These are phyloP conservation scores for Thrips palmi DNA, from an alignment of 1,140 invertebrate species.

Conservation along the genomic window DNA sequence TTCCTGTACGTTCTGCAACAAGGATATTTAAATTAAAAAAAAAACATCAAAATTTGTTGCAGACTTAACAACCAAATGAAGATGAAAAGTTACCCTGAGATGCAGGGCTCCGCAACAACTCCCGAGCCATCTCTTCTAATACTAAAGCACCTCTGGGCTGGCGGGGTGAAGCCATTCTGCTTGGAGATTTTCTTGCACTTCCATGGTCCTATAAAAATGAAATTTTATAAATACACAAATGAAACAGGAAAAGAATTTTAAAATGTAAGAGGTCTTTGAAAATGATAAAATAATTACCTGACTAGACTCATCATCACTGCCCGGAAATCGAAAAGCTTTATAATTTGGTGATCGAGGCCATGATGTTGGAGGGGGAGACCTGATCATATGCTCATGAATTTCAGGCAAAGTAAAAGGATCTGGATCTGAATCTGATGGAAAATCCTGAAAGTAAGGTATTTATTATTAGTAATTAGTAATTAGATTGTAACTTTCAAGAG, in stretches of 20 bases:
- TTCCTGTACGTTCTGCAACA: conserved; percentile 12
- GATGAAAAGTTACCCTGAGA: too few relatives aligned
- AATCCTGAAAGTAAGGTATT: conserved; percentile 32
- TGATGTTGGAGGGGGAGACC: conserved; percentile 56
- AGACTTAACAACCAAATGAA: not conserved
- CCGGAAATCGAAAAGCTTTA: conserved; percentile 22
- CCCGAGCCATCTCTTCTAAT: too few relatives aligned
- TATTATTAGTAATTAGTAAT: conserved; percentile 14
- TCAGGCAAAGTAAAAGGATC: conserved; percentile 55
- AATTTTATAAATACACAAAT: not conserved
- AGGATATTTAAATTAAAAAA: not conserved
- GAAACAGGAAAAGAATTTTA: not conserved
- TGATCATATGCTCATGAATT: conserved; percentile 63
- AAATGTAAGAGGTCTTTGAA: not conserved
- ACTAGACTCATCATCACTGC: conserved; percentile 16
- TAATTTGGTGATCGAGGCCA: conserved; percentile 32
- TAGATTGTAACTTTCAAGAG: not conserved
- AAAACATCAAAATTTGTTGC: not conserved
- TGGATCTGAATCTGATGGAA: conserved; percentile 37
- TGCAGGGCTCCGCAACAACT: too few relatives aligned
- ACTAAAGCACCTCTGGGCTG: too few relatives aligned
- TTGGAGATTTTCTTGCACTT: too few relatives aligned
- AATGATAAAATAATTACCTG: conserved; percentile 15
- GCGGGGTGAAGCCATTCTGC: too few relatives aligned
- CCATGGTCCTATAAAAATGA: not conserved